Percentiles rank a stretch among this genome's conserved stretches.
Evolutionary conservation across 1,140 invertebrate genomes (phyloP).

Genomic region (Meloidogyne hapla): DNA sequence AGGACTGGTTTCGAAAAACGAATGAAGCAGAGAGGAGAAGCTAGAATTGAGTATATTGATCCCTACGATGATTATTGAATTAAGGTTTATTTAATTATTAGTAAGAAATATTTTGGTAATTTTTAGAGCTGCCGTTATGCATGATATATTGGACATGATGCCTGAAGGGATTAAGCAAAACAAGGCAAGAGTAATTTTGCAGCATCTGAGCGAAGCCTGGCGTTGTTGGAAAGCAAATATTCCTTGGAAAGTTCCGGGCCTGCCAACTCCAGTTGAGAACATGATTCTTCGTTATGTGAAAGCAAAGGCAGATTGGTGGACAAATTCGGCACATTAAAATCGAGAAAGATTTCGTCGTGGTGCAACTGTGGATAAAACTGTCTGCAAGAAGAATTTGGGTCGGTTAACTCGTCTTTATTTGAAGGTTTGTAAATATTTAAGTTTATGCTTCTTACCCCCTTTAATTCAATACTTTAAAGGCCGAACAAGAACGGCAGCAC

Average conservation of each 20-base stretch:
- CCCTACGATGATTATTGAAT: too few relatives aligned
- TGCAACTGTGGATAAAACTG: constrained; percentile 91
- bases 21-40: too few relatives aligned
- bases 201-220: constrained; percentile 98
- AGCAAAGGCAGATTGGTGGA: constrained; percentile 99
- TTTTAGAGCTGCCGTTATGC: constrained; percentile 74
- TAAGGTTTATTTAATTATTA: too few relatives aligned
- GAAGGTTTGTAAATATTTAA: constrained; percentile 69
- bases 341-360: constrained; percentile 76
- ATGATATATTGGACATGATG: constrained; percentile 99
- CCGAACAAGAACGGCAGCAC: constrained; percentile 97
- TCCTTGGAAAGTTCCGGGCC: constrained; percentile 97
- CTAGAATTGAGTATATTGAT: too few relatives aligned
- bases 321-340: constrained; percentile 99
- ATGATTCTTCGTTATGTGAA: constrained; percentile 99
- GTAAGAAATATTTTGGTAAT: constrained; percentile 6
- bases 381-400: constrained; percentile 98
- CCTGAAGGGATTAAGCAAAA: constrained; percentile 99
- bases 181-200: constrained; percentile 95
- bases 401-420: constrained; percentile 90
- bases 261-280: constrained; percentile 98
- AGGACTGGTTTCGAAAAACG: too few relatives aligned
- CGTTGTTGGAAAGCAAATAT: constrained; percentile 99
- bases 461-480: too few relatives aligned
- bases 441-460: too few relatives aligned